These are phyloP conservation scores for Sanderia malayensis DNA, from an alignment of 30 jellyfish, hydroid and myxozoan species.

Conservation along the genomic window DNA sequence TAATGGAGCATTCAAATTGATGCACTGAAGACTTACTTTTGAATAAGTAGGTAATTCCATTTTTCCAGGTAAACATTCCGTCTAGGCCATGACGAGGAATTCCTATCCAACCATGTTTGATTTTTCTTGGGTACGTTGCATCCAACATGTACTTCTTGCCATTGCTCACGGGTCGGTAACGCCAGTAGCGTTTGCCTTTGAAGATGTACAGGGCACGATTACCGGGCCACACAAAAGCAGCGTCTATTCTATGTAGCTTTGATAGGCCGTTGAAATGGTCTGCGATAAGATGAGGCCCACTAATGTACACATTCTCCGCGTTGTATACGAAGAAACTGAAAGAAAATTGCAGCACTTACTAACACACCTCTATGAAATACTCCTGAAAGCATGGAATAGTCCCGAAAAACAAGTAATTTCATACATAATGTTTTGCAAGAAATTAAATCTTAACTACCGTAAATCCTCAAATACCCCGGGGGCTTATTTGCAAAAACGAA, in stretches of 20 bases:
- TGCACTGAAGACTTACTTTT: conserved; percentile 64
- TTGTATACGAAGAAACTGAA: conserved; percentile 54
- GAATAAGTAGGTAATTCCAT: conserved; percentile 53
- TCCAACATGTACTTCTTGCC: conserved; percentile 15
- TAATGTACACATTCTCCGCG: conserved; percentile 13
- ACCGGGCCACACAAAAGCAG: conserved; percentile 87
- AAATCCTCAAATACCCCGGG: no score
- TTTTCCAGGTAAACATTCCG: conserved; percentile 45
- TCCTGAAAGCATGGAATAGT: no score
- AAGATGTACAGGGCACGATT: conserved; percentile 66
- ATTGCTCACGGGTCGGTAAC: conserved; percentile 18
- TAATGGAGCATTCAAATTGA: no score
- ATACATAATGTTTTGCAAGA: no score
- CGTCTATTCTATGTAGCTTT: conserved; percentile 45
- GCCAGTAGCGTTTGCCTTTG: conserved; percentile 65
- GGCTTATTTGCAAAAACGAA: no score
- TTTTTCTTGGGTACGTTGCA: conserved; percentile 60
- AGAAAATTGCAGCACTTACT: background rate
- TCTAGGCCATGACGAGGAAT: conserved; percentile 15
- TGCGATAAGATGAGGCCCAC: conserved; percentile 67
- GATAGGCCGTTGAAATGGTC: conserved; percentile 51
- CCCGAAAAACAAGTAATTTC: no score
- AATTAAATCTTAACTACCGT: no score
- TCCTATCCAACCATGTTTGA: conserved; percentile 50
- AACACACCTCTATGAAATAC: no score